phyloP scores from a whole-genome alignment of 2,113 vertebrate species.

The Climacteris rufus region DNA sequence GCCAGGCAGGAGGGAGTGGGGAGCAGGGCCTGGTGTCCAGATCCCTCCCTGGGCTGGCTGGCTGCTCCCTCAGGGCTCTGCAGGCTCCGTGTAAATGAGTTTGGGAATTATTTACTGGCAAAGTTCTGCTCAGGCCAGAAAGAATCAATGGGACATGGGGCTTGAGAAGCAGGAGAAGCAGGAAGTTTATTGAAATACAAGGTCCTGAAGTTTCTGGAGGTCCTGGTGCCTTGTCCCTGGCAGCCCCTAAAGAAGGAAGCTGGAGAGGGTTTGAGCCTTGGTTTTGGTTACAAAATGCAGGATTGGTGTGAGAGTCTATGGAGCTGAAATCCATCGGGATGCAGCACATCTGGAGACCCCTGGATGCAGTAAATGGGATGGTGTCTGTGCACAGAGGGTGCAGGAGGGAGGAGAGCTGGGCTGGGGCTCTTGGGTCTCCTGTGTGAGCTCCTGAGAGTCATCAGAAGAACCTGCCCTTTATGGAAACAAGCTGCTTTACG shows the following conservation, averaged over 20 bases:
- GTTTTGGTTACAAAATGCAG: background rate
- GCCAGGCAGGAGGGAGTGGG: background rate
- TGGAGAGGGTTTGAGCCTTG: background rate
- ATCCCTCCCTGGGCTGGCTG: background rate
- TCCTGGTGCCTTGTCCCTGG: background rate
- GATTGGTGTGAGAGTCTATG: too few species aligned
- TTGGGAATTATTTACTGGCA: background rate
- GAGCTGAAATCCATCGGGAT: background rate
- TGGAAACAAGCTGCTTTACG: background rate
- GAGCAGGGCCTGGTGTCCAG: background rate
- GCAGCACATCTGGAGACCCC: fast-evolving
- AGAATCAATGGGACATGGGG: background rate
- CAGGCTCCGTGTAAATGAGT: fast-evolving
- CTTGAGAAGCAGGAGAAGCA: background rate
- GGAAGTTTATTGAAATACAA: background rate
- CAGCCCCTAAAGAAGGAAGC: background rate
- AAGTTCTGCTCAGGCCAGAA: background rate
- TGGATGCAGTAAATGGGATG: fast-evolving
- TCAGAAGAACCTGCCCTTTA: background rate
- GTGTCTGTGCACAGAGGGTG: background rate
- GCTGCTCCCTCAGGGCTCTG: background rate
- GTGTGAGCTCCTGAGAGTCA: background rate
- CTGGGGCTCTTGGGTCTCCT: background rate
- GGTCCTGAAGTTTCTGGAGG: background rate
- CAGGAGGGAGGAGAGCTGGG: fast-evolving